These are phyloP conservation scores for Rhaphigaster nebulosa DNA, from an alignment of 2,888 invertebrate species.

Conservation along the genomic window DNA sequence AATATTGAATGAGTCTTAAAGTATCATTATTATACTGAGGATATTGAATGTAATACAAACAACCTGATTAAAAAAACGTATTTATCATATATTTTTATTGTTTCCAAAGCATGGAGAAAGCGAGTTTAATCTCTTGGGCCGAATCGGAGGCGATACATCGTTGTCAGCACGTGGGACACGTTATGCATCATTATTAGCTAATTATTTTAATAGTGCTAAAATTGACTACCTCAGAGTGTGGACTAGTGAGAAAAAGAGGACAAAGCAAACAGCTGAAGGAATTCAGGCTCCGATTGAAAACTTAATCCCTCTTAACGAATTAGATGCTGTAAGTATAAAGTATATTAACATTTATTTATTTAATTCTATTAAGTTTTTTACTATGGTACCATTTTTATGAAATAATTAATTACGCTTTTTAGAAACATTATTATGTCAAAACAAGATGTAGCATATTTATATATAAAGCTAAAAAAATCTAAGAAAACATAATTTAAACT, in stretches of 20 bases:
- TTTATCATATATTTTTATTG: background rate
- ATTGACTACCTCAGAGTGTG: constrained; percentile 85
- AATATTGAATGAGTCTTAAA: background rate
- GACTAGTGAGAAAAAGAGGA: constrained; percentile 90
- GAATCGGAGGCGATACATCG: constrained; percentile 91
- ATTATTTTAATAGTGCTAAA: constrained; percentile 77
- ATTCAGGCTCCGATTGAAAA: constrained; percentile 86
- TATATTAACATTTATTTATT: background rate
- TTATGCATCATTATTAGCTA: constrained; percentile 82
- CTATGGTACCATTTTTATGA: no score
- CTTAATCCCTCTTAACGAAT: constrained; percentile 89
- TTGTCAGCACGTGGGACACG: constrained; percentile 85
- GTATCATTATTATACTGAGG: no score
- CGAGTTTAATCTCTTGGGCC: constrained; percentile 89
- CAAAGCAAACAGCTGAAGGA: constrained; percentile 87
- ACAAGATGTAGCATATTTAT: no score
- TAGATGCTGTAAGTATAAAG: constrained; percentile 83
- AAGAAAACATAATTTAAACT: no score
- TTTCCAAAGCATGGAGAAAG: constrained; percentile 88
- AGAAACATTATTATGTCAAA: no score
- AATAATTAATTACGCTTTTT: no score
- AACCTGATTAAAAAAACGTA: background rate
- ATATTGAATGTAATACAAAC: background rate
- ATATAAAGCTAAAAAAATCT: no score
- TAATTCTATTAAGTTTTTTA: no score